These are phyloP conservation scores for Camponotus fellah DNA, from an alignment of 2,888 invertebrate genomes.

Conservation along the genomic window DNA sequence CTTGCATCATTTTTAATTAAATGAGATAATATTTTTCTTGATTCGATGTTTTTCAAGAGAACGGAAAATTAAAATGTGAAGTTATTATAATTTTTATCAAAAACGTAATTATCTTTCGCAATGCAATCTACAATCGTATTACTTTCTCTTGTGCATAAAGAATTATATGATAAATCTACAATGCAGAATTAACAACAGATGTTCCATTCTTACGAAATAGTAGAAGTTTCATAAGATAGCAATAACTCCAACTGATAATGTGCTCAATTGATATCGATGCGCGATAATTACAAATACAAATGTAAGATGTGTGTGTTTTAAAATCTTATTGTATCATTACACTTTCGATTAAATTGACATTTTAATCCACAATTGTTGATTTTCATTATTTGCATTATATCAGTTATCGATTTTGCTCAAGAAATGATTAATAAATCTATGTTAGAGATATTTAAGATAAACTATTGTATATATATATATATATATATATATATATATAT, in stretches of 20 bases:
- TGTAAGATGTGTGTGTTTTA: background rate
- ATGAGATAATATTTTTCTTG: background rate
- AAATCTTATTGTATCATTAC: background rate
- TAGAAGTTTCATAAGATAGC: background rate
- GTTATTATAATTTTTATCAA: background rate
- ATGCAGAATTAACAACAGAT: conserved; percentile 27
- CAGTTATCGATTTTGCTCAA: background rate
- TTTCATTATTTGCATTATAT: background rate
- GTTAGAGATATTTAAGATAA: background rate
- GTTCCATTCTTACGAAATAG: conserved; percentile 14
- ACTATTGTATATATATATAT: too few relatives aligned
- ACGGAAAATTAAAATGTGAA: background rate
- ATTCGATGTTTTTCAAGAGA: background rate
- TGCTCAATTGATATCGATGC: background rate
- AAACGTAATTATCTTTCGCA: background rate
- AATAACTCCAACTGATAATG: background rate
- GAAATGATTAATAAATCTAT: background rate
- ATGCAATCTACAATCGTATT: background rate
- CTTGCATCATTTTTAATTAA: background rate
- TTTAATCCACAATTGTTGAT: background rate
- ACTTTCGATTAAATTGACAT: background rate
- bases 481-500: too few relatives aligned
- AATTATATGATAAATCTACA: background rate
- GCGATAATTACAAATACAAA: background rate
- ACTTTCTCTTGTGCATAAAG: conserved; percentile 25